Conservation (phyloP, 1,140 invertebrate species). For the Hypothenemus hampei region DNA sequence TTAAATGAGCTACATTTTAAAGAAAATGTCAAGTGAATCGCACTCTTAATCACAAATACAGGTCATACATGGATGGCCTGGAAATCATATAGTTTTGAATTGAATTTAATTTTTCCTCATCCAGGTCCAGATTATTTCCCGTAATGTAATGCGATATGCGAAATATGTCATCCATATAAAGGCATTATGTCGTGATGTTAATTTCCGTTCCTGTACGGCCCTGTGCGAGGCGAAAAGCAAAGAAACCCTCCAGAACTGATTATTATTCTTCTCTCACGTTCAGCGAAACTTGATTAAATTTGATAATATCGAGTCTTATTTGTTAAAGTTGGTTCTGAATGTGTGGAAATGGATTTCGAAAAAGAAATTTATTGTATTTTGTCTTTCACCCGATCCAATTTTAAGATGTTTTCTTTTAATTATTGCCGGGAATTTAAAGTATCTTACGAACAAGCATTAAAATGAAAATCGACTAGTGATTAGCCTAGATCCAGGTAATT, state of each 20-base stretch:
- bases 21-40: too few relatives aligned
- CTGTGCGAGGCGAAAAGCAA: slow-evolving; percentile 9
- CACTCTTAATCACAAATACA: too few relatives aligned
- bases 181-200: slow-evolving; percentile 3
- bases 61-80: too few relatives aligned
- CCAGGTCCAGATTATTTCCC: too few relatives aligned
- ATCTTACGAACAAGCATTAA: slow-evolving; percentile 25
- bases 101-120: too few relatives aligned
- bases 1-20: too few relatives aligned
- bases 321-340: too few relatives aligned
- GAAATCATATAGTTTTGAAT: too few relatives aligned
- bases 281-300: slow-evolving; percentile 30
- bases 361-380: background rate
- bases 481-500: slow-evolving; percentile 30
- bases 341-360: too few relatives aligned
- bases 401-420: slow-evolving; percentile 16
- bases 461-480: slow-evolving; percentile 33
- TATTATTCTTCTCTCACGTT: slow-evolving; percentile 24
- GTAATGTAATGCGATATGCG: too few relatives aligned
- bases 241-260: slow-evolving; percentile 8
- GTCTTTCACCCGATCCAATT: background rate
- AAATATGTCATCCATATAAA: slow-evolving; percentile 2
- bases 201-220: slow-evolving; percentile 14
- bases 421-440: slow-evolving; percentile 16
- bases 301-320: slow-evolving; percentile 28